Conservation (phyloP, 2,797 vertebrate genomes). For the Arrhamphus sclerolepis region DNA sequence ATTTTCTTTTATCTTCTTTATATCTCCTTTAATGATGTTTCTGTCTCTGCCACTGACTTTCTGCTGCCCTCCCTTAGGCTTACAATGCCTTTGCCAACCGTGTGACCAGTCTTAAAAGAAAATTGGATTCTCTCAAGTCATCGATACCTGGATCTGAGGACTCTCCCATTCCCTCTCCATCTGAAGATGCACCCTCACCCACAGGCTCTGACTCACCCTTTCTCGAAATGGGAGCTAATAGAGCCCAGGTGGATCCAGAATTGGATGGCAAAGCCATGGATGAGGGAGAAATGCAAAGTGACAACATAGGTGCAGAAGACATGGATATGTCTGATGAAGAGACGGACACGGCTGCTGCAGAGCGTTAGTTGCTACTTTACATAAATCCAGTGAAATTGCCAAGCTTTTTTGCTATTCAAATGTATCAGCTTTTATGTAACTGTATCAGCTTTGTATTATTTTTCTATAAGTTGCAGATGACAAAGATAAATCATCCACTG, state of each 20-base stretch:
- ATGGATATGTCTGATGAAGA: constrained; percentile 96
- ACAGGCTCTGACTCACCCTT: constrained; percentile 95
- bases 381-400: background rate
- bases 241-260: constrained; percentile 74
- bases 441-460: constrained; percentile 3
- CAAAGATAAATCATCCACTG: constrained; percentile 77
- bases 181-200: constrained; percentile 93
- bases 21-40: background rate
- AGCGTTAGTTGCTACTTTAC: constrained; percentile 51
- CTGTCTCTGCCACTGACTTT: background rate
- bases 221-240: constrained; percentile 76
- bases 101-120: constrained; percentile 94
- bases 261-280: constrained; percentile 80
- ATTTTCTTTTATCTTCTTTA: background rate
- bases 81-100: constrained; percentile 96
- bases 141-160: constrained; percentile 92
- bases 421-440: constrained; percentile 3
- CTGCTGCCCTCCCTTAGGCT: constrained; percentile 77
- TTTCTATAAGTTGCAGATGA: constrained; percentile 73
- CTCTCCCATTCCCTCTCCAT: constrained; percentile 94
- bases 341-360: constrained; percentile 60
- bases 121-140: constrained; percentile 91
- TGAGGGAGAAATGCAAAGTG: constrained; percentile 69
- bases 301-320: constrained; percentile 90
- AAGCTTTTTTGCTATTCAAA: constrained; percentile 1